A percentile compares a stretch with the other conserved stretches of the same genome.
Evolutionary conservation across 92 coral and sea anemone genomes (phyloP).

Genomic region (Porites cylindrica): DNA sequence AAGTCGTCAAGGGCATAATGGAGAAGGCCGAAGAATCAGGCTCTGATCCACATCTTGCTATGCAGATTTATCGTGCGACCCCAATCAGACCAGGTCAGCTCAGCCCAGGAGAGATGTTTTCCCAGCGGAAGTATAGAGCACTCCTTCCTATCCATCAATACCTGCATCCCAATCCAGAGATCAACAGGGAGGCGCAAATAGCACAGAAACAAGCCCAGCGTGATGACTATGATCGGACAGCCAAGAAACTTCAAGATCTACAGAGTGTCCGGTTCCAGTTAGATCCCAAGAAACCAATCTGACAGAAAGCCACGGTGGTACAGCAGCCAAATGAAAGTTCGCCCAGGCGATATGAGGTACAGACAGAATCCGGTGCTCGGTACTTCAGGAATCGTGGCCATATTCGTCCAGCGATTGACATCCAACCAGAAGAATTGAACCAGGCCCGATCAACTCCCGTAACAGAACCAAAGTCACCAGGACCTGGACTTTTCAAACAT

Average conservation of each 20-base stretch:
- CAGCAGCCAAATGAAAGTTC: too few species aligned
- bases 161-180: slow-evolving; percentile 3
- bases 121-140: slow-evolving; percentile 5
- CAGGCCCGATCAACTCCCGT: too few species aligned
- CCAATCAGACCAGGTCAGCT: slow-evolving; percentile 42
- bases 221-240: slow-evolving; percentile 31
- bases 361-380: too few species aligned
- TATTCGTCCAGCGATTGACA: too few species aligned
- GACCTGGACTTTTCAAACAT: too few species aligned
- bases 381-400: too few species aligned
- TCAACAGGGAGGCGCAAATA: slow-evolving; percentile 28
- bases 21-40: slow-evolving; percentile 20
- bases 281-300: too few species aligned
- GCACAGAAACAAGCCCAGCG: slow-evolving; percentile 15
- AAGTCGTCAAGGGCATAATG: slow-evolving; percentile 18
- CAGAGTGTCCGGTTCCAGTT: not conserved
- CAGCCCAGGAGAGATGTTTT: slow-evolving; percentile 20
- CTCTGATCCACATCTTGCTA: slow-evolving; percentile 32
- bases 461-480: too few species aligned
- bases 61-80: slow-evolving; percentile 18
- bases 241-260: slow-evolving; percentile 15
- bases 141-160: not conserved
- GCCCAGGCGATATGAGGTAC: too few species aligned
- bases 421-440: too few species aligned
- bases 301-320: too few species aligned